A percentile compares a stretch with the other conserved stretches of the same genome.
phyloP scores from a whole-genome alignment of 2,797 vertebrate species.

The Chromobotia macracanthus region DNA sequence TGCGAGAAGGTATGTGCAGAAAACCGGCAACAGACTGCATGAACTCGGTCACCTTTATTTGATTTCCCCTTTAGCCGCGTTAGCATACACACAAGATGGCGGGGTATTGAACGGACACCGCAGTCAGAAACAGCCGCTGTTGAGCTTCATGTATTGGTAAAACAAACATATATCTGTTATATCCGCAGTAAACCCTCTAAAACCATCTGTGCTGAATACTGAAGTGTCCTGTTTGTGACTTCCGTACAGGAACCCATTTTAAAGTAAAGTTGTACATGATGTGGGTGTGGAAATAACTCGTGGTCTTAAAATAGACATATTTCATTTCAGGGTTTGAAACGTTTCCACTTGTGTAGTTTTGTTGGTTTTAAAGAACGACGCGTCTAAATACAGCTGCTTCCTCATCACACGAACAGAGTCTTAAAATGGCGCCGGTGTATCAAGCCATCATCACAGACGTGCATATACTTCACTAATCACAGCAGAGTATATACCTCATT shows the following conservation, averaged over 20 bases:
- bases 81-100: conserved; percentile 28
- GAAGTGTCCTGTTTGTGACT: not conserved
- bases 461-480: no score
- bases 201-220: not conserved
- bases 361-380: not conserved
- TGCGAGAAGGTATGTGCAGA: conserved; percentile 85
- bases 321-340: not conserved
- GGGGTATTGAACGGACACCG: not conserved
- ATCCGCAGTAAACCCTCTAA: not conserved
- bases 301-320: not conserved
- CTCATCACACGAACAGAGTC: not conserved
- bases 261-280: not conserved
- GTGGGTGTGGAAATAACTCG: not conserved
- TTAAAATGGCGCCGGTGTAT: not conserved
- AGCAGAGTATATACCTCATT: no score
- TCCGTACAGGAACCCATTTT: not conserved
- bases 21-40: rapidly evolving
- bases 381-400: not conserved
- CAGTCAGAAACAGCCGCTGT: not conserved
- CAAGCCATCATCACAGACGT: no score
- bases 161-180: not conserved
- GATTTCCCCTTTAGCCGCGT: not conserved
- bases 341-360: not conserved
- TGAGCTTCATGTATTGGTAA: not conserved
- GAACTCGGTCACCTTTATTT: not conserved